These are phyloP conservation scores for Nesoenas mayeri DNA, from an alignment of 2,113 vertebrate species.

Conservation along the genomic window DNA sequence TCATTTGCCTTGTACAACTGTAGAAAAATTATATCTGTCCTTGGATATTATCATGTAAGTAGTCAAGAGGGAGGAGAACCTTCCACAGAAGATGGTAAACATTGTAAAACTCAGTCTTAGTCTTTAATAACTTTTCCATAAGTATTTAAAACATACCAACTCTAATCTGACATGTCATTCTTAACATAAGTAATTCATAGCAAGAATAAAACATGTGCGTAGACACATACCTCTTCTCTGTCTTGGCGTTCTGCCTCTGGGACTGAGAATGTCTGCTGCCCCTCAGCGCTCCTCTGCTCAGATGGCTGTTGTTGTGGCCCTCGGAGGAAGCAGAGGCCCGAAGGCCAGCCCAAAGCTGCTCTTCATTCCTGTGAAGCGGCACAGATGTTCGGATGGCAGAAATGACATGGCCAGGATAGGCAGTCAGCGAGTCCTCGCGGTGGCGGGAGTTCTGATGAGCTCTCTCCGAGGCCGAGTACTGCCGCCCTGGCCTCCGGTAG, in stretches of 20 bases:
- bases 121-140: fast-evolving
- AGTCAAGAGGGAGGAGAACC: not conserved
- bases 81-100: not conserved
- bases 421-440: slow-evolving; percentile 38
- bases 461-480: slow-evolving; percentile 40
- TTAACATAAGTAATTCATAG: not conserved
- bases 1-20: not conserved
- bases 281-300: slow-evolving; percentile 8
- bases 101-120: not conserved
- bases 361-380: slow-evolving; percentile 72
- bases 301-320: slow-evolving; percentile 47
- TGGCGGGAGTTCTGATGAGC: slow-evolving; percentile 16
- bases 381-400: slow-evolving; percentile 84
- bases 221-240: slow-evolving; percentile 78
- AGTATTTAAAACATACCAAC: not conserved
- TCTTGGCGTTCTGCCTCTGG: slow-evolving; percentile 28
- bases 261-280: slow-evolving; percentile 68
- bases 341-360: slow-evolving; percentile 11
- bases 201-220: not conserved
- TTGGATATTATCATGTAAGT: not conserved
- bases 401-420: slow-evolving; percentile 74
- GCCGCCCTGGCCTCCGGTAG: slow-evolving; percentile 7
- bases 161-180: not conserved
- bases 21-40: not conserved
- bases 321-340: not conserved